phyloP scores from a whole-genome alignment of 2,888 invertebrate genomes.

The Calliphora vomitoria region DNA sequence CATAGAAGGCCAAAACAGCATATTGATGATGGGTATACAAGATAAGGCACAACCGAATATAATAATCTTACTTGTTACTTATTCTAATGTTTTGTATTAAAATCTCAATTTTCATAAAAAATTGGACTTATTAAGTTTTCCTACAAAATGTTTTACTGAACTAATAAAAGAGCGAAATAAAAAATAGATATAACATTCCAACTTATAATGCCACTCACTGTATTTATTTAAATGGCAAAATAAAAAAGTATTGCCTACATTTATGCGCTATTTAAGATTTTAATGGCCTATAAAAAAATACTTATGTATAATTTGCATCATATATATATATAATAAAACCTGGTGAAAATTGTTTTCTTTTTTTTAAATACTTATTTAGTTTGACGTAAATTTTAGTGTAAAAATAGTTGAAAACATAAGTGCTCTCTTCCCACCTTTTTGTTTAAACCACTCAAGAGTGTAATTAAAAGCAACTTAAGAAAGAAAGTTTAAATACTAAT shows the following conservation, averaged over 20 bases:
- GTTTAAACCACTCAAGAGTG: constrained; percentile 48
- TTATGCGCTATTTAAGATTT: constrained; percentile 2
- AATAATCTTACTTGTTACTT: too few species aligned
- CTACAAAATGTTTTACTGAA: too few species aligned
- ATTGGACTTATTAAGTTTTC: too few species aligned
- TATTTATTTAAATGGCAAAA: neutral
- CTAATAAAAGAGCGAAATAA: neutral
- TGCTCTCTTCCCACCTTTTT: constrained; percentile 4
- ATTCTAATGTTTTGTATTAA: too few species aligned
- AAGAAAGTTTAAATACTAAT: neutral
- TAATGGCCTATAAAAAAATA: neutral
- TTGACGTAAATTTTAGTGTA: constrained; percentile 1
- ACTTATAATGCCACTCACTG: neutral
- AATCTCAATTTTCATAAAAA: too few species aligned
- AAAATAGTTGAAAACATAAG: constrained; percentile 25
- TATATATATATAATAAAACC: neutral
- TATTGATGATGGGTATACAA: too few species aligned
- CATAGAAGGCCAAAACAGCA: too few species aligned
- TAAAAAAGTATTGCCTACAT: neutral
- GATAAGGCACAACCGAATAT: too few species aligned
- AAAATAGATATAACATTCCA: too few species aligned
- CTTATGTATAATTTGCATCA: too few species aligned
- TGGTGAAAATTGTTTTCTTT: neutral
- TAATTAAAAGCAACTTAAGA: constrained; percentile 62
- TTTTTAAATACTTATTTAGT: neutral